phyloP scores from a whole-genome alignment of 2,888 invertebrate species.

The Agrilus biguttatus region DNA sequence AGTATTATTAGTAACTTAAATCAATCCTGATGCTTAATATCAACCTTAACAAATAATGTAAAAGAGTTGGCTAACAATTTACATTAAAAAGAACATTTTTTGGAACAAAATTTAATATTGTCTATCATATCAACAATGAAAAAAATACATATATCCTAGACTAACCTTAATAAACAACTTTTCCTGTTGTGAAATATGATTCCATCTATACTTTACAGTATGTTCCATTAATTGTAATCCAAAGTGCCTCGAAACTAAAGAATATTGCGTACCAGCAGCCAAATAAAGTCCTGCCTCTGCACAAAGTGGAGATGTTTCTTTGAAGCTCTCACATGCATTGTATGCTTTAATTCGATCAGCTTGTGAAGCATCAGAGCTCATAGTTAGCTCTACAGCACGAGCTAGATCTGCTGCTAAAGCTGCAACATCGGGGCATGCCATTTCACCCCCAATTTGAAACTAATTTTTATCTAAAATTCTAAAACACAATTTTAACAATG shows the following conservation, averaged over 20 bases:
- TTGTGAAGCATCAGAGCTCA: conserved; percentile 64
- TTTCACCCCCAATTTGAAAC: conserved; percentile 9
- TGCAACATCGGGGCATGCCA: conserved; percentile 46
- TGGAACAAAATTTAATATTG: too few relatives aligned
- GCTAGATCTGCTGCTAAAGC: conserved; percentile 65
- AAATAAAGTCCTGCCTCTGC: conserved; percentile 74
- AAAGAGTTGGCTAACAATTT: too few relatives aligned
- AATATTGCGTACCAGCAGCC: conserved; percentile 58
- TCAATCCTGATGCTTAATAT: not conserved
- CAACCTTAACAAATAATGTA: not conserved
- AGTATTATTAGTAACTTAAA: too few relatives aligned
- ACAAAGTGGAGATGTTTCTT: conserved; percentile 75
- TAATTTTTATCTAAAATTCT: too few relatives aligned
- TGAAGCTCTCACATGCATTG: conserved; percentile 71
- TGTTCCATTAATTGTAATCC: conserved; percentile 88
- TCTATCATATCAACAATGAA: too few relatives aligned
- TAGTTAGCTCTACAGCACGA: conserved; percentile 66
- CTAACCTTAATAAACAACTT: conserved; percentile 74
- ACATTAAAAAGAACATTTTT: too few relatives aligned
- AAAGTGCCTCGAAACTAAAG: conserved; percentile 73
- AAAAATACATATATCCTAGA: too few relatives aligned
- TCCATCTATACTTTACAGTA: conserved; percentile 87
- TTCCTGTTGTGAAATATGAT: conserved; percentile 71
- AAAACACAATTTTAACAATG: too few relatives aligned
- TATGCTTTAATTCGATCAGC: conserved; percentile 68